Evolutionary conservation across 2,888 invertebrate genomes (phyloP), one percentile per base, ranked within the genome.

Genomic region (Nasonia oneida): DNA sequence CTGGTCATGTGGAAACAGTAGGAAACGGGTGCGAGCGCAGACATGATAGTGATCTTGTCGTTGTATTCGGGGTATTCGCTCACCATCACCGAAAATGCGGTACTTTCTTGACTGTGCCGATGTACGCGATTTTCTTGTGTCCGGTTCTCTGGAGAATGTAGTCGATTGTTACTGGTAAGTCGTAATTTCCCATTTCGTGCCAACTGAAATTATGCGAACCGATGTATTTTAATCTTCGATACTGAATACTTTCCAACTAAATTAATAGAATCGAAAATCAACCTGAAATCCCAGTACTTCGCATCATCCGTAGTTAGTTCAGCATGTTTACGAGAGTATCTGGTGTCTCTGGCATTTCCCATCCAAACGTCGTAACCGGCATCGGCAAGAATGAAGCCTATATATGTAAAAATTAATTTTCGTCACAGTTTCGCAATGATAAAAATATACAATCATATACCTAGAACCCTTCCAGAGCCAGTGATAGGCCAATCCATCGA

Each of bases 71-170:
- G 96, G n/a, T 93, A 93, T 81, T 95, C 93, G 0, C 96, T 95
- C 23, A 94, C 94, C 95, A 96, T 95, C 0, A 96, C 96, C 90
- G 95, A 97, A 91, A 96, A 96, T 1, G 94, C 90, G 0, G 96
- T 96, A 0, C 96, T 96, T 10, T 97, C 98, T 92, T 95, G 95
- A 0, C 97, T 98, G 91, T 98, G 97, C 98, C 98, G 1, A 97
- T 93, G 91, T 97, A 98, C 90, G 96, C 96, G 0, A 98, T 90
- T 78, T 95, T 94, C 0, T 94, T 88, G 42, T 94, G 94, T 0
- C 95, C 94, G 0, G 97, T 96, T 2, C 89, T 79, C 0, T 91
- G 89, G 0, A 96, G 93, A n/a, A 96, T 94, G 90, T 96, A 95
- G 91, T 98, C 96, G 74, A 99, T 96, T 94, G 96, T 96, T 0